Evolutionary conservation across 2,888 invertebrate species (phyloP), one percentile per base, ranked within the genome.

Genomic region (Agonum fuliginosum): DNA sequence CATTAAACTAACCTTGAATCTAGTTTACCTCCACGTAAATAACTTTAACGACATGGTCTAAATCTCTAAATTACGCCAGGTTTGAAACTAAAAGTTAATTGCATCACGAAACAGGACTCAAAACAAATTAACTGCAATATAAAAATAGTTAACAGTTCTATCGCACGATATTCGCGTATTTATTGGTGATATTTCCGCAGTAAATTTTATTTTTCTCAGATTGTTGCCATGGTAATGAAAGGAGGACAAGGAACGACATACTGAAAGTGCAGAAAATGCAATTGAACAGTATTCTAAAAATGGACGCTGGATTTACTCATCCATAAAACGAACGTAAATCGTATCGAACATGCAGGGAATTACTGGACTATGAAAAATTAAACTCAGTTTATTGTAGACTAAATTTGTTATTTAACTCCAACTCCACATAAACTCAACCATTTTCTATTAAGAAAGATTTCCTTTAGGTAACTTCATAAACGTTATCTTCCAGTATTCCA

Each of bases 161-260:
- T 19, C 10, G 48, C 48, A 48, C 48, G 48, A 48, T 48, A 48
- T 20, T 1, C 10, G 8, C 8, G 20, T 48, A 20, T 20, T 48
- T 48, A 10, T 43, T 48, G 20, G 48, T 1, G 5, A 48, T 48
- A 54, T 54, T 54, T 24, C 54, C 54, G 10, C 54, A 54, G 20
- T 54, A 54, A 54, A 54, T 24, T 22, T 54, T 54, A 24, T 54
- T 54, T 54, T 54, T 54, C 54, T 54, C 54, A 54, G 54, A 54
- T 54, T 12, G 54, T 54, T 24, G 54, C 24, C 24, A 54, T 54
- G 54, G 54, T 54, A 54, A 54, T 54, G 54, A 54, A 54, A 54
- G 54, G n/a, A 10, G 24, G 10, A 24, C 24, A 12, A 10, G 24
- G 10, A 24, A n/a, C 3, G 54, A 22, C 54, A 54, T 54, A 22